Base-by-base conservation (phyloP, 2,113 vertebrate species). In the Microcebus lehilahytsara region DNA sequence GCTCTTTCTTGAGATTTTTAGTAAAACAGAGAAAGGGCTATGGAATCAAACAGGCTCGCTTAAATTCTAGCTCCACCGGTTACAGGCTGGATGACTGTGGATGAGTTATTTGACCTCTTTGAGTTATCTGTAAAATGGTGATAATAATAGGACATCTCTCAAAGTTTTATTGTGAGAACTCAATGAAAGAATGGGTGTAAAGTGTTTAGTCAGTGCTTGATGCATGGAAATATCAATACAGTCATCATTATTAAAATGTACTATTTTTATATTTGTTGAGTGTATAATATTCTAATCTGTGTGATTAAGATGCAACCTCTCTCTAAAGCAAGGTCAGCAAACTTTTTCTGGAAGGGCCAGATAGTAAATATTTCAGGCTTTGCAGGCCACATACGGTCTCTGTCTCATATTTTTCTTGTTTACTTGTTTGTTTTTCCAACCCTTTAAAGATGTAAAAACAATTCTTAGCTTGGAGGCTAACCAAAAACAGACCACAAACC, bases 231-330 rank as follows among this genome's bases (percentile, higher is more conserved):
- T 64, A 53, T 9, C 42, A 77, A 51, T 30, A 81, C 6, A 69
- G 71, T 84, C 79, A 62, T 30, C 13, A 66, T 84, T 64, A 74
- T 51, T 71, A 69, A 89, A 86, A 83, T 66, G 4, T 13, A 64
- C 58, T 83, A 58, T 75, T 93, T 86, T 87, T n/a, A 56, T 75
- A 49, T 32, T 46, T 74, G 40, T 62, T 67, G 30, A 60, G 6
- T 66, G 5, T 69, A 6, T 87, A 72, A 6, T 87, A 72, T 64
- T 74, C 25, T 67, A 80, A 22, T 64, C 67, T 78, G 9, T 95
- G 49, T 89, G 74, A 72, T 78, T 88, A 96, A 88, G 91, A 91
- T 51, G n/a, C 20, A 94, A 77, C 12, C 27, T 92, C 34, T 67
- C 88, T 67, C 88, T 93, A 78, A 95, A 96, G 42, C 11, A 87